Base-by-base conservation (phyloP, 2,113 vertebrate species). In the Poecilia latipinna region DNA sequence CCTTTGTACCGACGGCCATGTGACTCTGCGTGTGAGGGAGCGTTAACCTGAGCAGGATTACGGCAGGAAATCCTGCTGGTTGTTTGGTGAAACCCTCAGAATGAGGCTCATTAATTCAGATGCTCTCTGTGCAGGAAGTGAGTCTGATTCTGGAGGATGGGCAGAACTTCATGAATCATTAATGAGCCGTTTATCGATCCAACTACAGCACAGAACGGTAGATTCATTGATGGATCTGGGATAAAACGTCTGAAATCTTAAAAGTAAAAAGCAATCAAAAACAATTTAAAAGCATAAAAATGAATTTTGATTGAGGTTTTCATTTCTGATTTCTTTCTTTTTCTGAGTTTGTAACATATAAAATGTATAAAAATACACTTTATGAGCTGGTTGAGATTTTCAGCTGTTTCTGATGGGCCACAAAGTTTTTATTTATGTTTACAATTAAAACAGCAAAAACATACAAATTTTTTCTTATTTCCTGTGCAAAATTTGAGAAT, bases 121-220 rank as follows among this genome's bases (percentile, higher is more conserved):
- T 66, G 35, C 74, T 72, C 4, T 48, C 15, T 48, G 44, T 48
- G 75, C 88, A 84, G 82, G 84, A 89, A 86, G 65, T 65, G 1
- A 42, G 72, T 60, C 75, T 33, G 74, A 78, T 62, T 48, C 54
- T 79, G 87, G 89, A 80, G 84, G 78, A 83, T 19, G 79, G 88
- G 86, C 68, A 48, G 35, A 80, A 75, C 70, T 66, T 83, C 57
- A 89, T 93, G 87, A 93, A 92, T 91, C 70, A 90, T 93, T 89
- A 61, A 93, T 92, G 85, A 78, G 77, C 22, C 83, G 83, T 86
- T 83, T 61, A 92, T 90, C n/a, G 87, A 89, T 83, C 66, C 66
- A 51, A 11, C 35, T 35, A 11, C 35, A 3, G 10, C 35, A 12
- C 35, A 37, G 35, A 37, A 37, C 35, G 2, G 35, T 2, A 11